These are phyloP conservation scores for Mastigias papua DNA, from an alignment of 30 jellyfish, hydroid and myxozoan species.

Conservation along the genomic window DNA sequence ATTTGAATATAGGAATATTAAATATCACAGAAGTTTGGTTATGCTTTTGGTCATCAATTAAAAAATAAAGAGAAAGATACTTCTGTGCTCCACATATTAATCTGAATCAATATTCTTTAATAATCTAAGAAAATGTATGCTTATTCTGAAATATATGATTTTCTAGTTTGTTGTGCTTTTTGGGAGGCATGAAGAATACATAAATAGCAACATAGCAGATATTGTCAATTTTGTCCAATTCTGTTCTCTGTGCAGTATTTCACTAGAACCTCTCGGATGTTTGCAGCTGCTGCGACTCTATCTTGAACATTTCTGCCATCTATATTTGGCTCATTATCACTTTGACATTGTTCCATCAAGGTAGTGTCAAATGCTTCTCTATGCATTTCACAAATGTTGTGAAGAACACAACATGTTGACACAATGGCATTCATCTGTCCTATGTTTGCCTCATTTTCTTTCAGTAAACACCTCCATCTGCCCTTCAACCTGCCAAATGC, in stretches of 20 bases:
- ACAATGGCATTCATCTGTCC: conserved; percentile 31
- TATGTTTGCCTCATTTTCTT: conserved; percentile 39
- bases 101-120: neutral
- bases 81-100: neutral
- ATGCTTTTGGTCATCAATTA: too few species aligned
- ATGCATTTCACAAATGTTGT: conserved; percentile 34
- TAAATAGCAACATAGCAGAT: neutral
- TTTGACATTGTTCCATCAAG: neutral
- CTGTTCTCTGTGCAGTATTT: neutral
- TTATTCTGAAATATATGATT: neutral
- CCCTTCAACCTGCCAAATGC: conserved; percentile 64
- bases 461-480: conserved; percentile 61
- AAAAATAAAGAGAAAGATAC: neutral
- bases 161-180: neutral
- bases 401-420: conserved; percentile 38
- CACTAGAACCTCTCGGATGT: neutral
- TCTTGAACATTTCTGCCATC: neutral
- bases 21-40: neutral
- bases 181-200: neutral
- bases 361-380: conserved; percentile 15
- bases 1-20: neutral
- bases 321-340: neutral
- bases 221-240: neutral
- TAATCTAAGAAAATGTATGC: neutral
- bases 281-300: neutral